A percentile compares a stretch with the other conserved stretches of the same genome.
phyloP scores from a whole-genome alignment of 1,140 invertebrate species.

The Leptinotarsa undecemlineata region DNA sequence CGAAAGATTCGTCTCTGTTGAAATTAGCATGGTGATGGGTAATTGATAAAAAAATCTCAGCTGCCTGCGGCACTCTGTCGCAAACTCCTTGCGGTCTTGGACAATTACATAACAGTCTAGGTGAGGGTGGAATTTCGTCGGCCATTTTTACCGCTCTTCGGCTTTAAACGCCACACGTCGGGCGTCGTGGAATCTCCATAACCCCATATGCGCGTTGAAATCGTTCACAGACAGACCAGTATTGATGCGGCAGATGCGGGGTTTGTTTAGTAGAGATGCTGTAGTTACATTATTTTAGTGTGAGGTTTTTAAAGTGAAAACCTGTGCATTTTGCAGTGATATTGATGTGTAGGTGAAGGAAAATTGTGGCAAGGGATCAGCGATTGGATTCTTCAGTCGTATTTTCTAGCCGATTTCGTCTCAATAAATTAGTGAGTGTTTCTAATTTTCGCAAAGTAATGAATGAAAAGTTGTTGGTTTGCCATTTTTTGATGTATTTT shows the following conservation, averaged over 20 bases:
- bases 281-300: constrained; percentile 19
- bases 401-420: background rate
- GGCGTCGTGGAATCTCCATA: constrained; percentile 18
- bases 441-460: constrained; percentile 5
- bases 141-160: constrained; percentile 40
- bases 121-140: constrained; percentile 29
- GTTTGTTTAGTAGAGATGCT: constrained; percentile 28
- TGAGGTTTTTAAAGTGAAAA: constrained; percentile 12
- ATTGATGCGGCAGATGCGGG: constrained; percentile 38
- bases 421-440: constrained; percentile 12
- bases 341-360: constrained; percentile 10
- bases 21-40: background rate
- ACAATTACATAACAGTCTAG: constrained; percentile 25
- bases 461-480: constrained; percentile 15
- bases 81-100: constrained; percentile 5
- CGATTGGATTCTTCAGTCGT: background rate
- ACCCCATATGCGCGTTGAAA: constrained; percentile 33
- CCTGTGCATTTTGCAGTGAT: background rate
- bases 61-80: background rate
- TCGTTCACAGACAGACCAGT: constrained; percentile 20
- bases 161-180: background rate
- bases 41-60: background rate
- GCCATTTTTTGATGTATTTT: background rate
- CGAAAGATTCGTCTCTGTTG: no score
- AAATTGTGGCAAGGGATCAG: background rate